These are phyloP conservation scores for Drosophila kuntzei DNA, from an alignment of 2,888 invertebrate genomes.

Conservation along the genomic window DNA sequence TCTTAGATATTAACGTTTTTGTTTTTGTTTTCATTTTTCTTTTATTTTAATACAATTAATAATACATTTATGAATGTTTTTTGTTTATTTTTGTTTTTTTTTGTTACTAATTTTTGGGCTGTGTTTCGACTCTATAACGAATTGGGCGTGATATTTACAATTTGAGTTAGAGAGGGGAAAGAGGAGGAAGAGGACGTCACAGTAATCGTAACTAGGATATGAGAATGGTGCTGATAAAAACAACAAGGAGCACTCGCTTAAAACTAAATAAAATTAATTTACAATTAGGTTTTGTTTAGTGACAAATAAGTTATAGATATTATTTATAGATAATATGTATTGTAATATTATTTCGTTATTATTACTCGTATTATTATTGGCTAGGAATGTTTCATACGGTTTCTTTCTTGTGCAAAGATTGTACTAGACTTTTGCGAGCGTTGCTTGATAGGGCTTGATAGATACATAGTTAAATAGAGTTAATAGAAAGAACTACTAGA, in stretches of 20 bases:
- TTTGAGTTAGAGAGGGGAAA: slow-evolving; percentile 49
- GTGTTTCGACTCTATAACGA: slow-evolving; percentile 64
- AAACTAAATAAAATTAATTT: slow-evolving; percentile 76
- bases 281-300: slow-evolving; percentile 63
- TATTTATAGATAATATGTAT: slow-evolving; percentile 18
- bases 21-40: slow-evolving; percentile 32
- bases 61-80: slow-evolving; percentile 67
- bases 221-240: slow-evolving; percentile 63
- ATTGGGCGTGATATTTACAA: slow-evolving; percentile 66
- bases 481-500: slow-evolving; percentile 41
- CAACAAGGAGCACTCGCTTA: slow-evolving; percentile 72
- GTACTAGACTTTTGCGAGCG: slow-evolving; percentile 72
- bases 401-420: slow-evolving; percentile 61
- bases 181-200: not conserved
- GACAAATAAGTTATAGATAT: slow-evolving; percentile 70
- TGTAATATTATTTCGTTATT: slow-evolving; percentile 21
- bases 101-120: slow-evolving; percentile 33
- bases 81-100: slow-evolving; percentile 42
- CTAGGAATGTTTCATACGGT: slow-evolving; percentile 69
- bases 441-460: slow-evolving; percentile 30
- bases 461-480: slow-evolving; percentile 29
- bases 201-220: slow-evolving; percentile 50
- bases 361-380: slow-evolving; percentile 58
- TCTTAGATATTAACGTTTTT: slow-evolving; percentile 53
- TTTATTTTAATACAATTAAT: slow-evolving; percentile 72